A percentile compares a stretch with the other conserved stretches of the same genome.
Evolutionary conservation across 2,888 invertebrate genomes (phyloP).

Genomic region (Euphydryas editha): DNA sequence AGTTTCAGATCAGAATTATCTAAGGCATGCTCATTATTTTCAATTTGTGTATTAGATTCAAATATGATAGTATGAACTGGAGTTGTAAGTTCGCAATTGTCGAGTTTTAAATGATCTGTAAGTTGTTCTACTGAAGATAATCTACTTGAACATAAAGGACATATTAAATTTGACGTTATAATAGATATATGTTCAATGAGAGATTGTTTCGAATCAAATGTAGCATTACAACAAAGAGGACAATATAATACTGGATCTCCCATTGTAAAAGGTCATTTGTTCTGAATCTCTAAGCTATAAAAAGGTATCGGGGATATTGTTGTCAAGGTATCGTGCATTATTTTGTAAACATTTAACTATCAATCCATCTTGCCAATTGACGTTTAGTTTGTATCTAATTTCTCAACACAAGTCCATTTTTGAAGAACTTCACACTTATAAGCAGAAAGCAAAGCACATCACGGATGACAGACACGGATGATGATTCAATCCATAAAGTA

Average conservation of each 20-base stretch:
- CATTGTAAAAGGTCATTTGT: conserved; percentile 64
- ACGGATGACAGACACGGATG: conserved; percentile 36
- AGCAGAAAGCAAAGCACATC: conserved; percentile 41
- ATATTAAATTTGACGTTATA: conserved; percentile 77
- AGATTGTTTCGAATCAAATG: conserved; percentile 83
- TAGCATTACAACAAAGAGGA: conserved; percentile 86
- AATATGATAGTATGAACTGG: conserved; percentile 24
- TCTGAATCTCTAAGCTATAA: neutral
- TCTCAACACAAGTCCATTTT: conserved; percentile 65
- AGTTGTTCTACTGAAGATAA: conserved; percentile 81
- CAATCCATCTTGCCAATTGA: conserved; percentile 50
- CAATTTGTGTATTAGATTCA: conserved; percentile 22
- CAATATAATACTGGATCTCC: conserved; percentile 79
- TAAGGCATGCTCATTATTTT: conserved; percentile 30
- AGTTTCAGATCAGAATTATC: conserved; percentile 20
- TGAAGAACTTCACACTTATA: conserved; percentile 80
- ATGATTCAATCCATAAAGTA: conserved; percentile 16
- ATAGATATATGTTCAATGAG: conserved; percentile 81
- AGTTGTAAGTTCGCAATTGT: conserved; percentile 54
- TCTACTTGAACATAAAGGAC: conserved; percentile 83
- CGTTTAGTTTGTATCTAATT: conserved; percentile 70
- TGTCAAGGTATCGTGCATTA: conserved; percentile 42
- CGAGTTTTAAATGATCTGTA: conserved; percentile 82
- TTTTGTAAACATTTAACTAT: conserved; percentile 60
- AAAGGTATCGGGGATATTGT: conserved; percentile 8